These are phyloP conservation scores for Vanessa tameamea DNA, from an alignment of 1,140 invertebrate genomes.

Conservation along the genomic window DNA sequence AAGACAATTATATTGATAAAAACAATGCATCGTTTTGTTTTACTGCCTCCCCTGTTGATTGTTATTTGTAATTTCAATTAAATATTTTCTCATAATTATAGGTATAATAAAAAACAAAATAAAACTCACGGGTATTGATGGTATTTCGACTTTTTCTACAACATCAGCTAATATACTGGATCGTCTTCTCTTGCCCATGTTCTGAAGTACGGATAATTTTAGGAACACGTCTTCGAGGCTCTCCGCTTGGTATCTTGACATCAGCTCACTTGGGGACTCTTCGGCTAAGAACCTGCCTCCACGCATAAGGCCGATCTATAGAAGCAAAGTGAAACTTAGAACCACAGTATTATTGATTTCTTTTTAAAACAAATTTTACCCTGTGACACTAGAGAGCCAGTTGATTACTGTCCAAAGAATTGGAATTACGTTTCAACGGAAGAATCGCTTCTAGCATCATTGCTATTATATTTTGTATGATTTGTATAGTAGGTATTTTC, in stretches of 20 bases:
- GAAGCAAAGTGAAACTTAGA: slow-evolving; percentile 19
- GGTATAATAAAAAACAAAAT: background rate
- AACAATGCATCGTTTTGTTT: too few relatives aligned
- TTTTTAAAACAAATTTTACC: too few relatives aligned
- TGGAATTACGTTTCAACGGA: too few relatives aligned
- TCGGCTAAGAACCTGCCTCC: slow-evolving; percentile 95
- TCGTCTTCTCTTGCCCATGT: slow-evolving; percentile 87
- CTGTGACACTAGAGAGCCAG: too few relatives aligned
- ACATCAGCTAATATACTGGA: slow-evolving; percentile 89
- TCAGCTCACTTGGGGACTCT: slow-evolving; percentile 90
- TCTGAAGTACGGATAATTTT: slow-evolving; percentile 92
- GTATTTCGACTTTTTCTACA: slow-evolving; percentile 83
- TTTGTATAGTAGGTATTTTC: too few relatives aligned
- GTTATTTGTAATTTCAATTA: too few relatives aligned
- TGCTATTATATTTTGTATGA: too few relatives aligned
- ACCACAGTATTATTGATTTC: background rate
- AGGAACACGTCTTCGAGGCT: slow-evolving; percentile 96
- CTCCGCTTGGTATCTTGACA: slow-evolving; percentile 88
- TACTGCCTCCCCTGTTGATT: too few relatives aligned
- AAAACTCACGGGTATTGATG: slow-evolving; percentile 79
- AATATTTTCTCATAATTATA: background rate
- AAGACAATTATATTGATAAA: too few relatives aligned
- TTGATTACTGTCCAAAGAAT: too few relatives aligned
- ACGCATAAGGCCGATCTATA: slow-evolving; percentile 95
- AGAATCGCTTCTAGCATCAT: too few relatives aligned